phyloP scores from a whole-genome alignment of 2,888 invertebrate species.

The Heteromurus nitidus region DNA sequence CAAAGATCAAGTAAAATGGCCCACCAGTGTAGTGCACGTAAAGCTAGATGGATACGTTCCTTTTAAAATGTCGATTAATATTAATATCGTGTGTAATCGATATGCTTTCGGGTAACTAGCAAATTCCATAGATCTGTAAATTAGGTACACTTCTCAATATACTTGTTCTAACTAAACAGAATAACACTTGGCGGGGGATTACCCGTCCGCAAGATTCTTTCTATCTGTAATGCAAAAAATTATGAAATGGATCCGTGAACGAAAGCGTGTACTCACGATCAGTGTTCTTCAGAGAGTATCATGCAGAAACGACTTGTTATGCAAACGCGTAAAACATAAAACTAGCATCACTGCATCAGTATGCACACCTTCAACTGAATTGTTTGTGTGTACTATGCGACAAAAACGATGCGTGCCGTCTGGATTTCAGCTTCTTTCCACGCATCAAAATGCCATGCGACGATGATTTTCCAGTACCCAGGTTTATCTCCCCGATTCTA shows the following conservation, averaged over 20 bases:
- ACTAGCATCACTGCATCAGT: slow-evolving; percentile 40
- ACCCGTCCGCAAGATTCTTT: neutral
- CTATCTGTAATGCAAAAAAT: neutral
- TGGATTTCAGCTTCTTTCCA: neutral
- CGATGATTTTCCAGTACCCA: neutral
- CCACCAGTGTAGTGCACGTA: too few species aligned
- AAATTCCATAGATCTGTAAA: too few species aligned
- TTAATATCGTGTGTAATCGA: too few species aligned
- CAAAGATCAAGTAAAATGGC: too few species aligned
- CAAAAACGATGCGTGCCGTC: slow-evolving; percentile 21
- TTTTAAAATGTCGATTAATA: too few species aligned
- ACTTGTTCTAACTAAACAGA: too few species aligned
- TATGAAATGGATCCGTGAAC: neutral
- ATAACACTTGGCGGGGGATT: too few species aligned
- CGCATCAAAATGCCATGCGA: neutral
- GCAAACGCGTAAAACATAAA: slow-evolving; percentile 8
- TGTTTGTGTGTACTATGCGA: slow-evolving; percentile 27
- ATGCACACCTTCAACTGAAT: slow-evolving; percentile 25
- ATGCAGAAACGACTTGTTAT: neutral
- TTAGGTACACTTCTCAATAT: too few species aligned
- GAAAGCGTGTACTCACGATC: neutral
- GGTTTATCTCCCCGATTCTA: neutral
- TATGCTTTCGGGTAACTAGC: too few species aligned
- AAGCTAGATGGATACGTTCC: too few species aligned
- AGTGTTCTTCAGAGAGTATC: neutral